These are phyloP conservation scores for Ichneumon xanthorius DNA, from an alignment of 2,888 invertebrate species.

Conservation along the genomic window DNA sequence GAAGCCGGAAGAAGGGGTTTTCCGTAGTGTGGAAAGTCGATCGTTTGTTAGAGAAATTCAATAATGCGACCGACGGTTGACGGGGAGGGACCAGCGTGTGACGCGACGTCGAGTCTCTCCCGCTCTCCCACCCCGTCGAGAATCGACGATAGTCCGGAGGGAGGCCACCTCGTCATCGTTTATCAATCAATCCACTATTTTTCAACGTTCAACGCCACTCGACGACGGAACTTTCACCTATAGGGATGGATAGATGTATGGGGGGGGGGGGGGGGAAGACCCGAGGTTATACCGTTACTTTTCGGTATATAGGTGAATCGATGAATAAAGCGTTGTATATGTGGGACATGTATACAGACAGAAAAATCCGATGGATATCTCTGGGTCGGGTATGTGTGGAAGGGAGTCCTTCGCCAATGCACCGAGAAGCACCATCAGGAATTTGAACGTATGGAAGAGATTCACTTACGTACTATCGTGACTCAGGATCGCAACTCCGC, in stretches of 20 bases:
- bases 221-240: constrained; percentile 61
- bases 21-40: constrained; percentile 70
- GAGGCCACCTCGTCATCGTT: constrained; percentile 74
- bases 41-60: constrained; percentile 80
- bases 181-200: constrained; percentile 76
- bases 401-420: constrained; percentile 22
- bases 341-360: constrained; percentile 16
- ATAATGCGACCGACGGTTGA: constrained; percentile 78
- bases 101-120: constrained; percentile 66
- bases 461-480: constrained; percentile 43
- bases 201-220: constrained; percentile 69
- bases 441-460: constrained; percentile 31
- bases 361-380: constrained; percentile 46
- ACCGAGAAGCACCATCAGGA: constrained; percentile 25
- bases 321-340: constrained; percentile 22
- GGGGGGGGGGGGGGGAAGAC: background rate
- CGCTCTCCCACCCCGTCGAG: constrained; percentile 27
- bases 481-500: constrained; percentile 21
- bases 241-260: constrained; percentile 23
- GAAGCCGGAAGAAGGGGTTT: constrained; percentile 58
- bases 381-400: background rate
- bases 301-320: constrained; percentile 10
- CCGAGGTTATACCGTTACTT: constrained; percentile 15
- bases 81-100: constrained; percentile 62
- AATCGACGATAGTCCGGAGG: constrained; percentile 62